These are phyloP conservation scores for Linhomoeus sp. DNA, from an alignment of 2,888 invertebrate species.

Conservation along the genomic window DNA sequence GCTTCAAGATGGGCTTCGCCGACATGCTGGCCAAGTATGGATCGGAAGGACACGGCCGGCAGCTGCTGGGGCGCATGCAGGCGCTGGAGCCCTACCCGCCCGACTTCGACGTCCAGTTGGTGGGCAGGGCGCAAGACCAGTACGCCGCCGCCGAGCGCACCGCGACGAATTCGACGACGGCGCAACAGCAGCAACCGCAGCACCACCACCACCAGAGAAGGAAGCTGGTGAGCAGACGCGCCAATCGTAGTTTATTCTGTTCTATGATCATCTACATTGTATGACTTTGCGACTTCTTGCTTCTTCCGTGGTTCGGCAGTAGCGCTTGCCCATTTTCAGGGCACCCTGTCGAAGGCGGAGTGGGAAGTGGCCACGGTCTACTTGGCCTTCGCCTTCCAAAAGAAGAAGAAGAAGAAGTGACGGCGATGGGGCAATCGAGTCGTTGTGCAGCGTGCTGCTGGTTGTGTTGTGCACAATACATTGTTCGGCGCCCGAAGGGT, in stretches of 20 bases:
- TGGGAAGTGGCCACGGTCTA: slow-evolving; percentile 27
- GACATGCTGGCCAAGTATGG: slow-evolving; percentile 12
- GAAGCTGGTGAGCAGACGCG: no score
- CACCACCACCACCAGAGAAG: no score
- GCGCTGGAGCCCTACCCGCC: slow-evolving; percentile 19
- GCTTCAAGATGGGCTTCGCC: slow-evolving; percentile 16
- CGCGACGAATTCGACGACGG: not conserved
- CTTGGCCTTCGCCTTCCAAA: slow-evolving; percentile 20
- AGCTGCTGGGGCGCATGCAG: slow-evolving; percentile 13
- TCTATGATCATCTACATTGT: not conserved
- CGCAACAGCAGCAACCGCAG: slow-evolving; percentile 12
- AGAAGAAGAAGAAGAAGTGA: slow-evolving; percentile 5
- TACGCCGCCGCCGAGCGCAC: not conserved
- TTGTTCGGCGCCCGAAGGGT: no score
- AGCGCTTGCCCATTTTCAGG: slow-evolving; percentile 10
- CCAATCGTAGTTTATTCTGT: not conserved
- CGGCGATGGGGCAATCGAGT: no score
- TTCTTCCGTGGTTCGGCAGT: not conserved
- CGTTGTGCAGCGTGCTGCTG: no score
- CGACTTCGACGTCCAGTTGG: slow-evolving; percentile 4
- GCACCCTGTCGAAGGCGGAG: slow-evolving; percentile 21
- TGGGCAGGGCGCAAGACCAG: slow-evolving; percentile 7
- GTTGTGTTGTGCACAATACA: no score
- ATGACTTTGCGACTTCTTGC: not conserved
- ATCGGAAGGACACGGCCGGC: slow-evolving; percentile 5